A percentile compares a stretch with the other conserved stretches of the same genome.
phyloP scores from a whole-genome alignment of 2,888 invertebrate species.

The Podabrus alpinus region DNA sequence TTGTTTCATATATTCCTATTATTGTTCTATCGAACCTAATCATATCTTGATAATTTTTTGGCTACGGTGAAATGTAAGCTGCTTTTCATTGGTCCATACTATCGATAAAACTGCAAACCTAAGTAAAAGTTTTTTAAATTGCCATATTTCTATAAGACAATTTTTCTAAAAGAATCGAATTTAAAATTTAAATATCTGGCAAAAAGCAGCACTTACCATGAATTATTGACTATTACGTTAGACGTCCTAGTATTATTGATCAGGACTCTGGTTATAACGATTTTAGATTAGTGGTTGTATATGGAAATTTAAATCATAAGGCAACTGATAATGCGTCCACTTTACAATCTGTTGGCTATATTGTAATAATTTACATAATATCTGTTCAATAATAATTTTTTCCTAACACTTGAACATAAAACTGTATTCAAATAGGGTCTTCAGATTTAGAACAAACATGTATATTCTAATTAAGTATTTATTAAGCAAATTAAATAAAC shows the following conservation, averaged over 20 bases:
- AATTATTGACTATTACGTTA: too few species aligned
- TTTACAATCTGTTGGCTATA: background rate
- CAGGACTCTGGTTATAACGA: background rate
- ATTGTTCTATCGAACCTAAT: background rate
- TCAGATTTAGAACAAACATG: background rate
- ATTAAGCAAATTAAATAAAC: background rate
- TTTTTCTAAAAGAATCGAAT: background rate
- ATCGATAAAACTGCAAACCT: too few species aligned
- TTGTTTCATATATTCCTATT: background rate
- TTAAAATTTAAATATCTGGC: background rate
- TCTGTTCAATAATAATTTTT: background rate
- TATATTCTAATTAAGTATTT: background rate
- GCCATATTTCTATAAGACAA: too few species aligned
- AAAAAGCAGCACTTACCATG: background rate
- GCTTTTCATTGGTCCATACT: background rate
- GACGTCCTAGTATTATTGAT: background rate
- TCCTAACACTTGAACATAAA: background rate
- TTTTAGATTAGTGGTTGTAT: background rate
- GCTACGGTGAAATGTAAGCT: background rate
- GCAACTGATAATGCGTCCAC: background rate
- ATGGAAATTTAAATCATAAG: constrained; percentile 2
- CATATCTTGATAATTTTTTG: background rate
- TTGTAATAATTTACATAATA: background rate
- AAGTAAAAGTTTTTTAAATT: too few species aligned
- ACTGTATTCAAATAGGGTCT: background rate